Conservation (phyloP, 1,140 invertebrate species). For the Eriosoma lanigerum region DNA sequence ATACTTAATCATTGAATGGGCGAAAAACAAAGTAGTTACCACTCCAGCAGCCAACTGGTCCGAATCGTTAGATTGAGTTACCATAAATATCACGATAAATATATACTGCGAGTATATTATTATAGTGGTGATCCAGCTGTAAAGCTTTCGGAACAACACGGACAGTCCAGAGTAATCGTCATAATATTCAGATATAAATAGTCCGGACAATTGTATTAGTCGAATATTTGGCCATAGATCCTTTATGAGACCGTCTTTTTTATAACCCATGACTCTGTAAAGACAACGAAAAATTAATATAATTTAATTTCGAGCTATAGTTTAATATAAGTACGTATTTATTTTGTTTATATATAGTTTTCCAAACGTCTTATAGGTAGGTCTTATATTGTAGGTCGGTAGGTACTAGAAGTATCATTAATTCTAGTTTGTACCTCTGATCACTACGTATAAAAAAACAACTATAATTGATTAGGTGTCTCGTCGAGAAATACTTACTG, state of each 20-base stretch:
- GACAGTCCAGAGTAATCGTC: conserved; percentile 57
- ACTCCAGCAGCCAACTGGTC: conserved; percentile 79
- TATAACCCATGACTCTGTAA: conserved; percentile 64
- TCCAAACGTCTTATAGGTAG: no score
- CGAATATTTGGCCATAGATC: conserved; percentile 80
- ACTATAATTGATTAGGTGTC: no score
- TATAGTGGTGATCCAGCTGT: conserved; percentile 58
- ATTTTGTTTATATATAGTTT: no score
- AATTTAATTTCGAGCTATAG: no score
- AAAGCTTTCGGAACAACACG: conserved; percentile 64
- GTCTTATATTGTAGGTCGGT: no score
- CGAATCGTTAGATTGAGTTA: conserved; percentile 71
- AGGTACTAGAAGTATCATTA: no score
- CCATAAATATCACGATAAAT: conserved; percentile 69
- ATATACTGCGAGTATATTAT: conserved; percentile 56
- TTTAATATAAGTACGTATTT: no score
- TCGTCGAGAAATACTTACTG: no score
- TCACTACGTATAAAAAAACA: no score
- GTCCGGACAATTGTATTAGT: conserved; percentile 73
- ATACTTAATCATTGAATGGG: conserved; percentile 74
- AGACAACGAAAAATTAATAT: no score
- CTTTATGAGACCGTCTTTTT: conserved; percentile 70
- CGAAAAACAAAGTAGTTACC: conserved; percentile 78
- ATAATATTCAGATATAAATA: conserved; percentile 78
- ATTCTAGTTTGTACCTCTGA: no score